phyloP scores from a whole-genome alignment of 2,888 invertebrate species.

The Listrodromus nycthemerus region DNA sequence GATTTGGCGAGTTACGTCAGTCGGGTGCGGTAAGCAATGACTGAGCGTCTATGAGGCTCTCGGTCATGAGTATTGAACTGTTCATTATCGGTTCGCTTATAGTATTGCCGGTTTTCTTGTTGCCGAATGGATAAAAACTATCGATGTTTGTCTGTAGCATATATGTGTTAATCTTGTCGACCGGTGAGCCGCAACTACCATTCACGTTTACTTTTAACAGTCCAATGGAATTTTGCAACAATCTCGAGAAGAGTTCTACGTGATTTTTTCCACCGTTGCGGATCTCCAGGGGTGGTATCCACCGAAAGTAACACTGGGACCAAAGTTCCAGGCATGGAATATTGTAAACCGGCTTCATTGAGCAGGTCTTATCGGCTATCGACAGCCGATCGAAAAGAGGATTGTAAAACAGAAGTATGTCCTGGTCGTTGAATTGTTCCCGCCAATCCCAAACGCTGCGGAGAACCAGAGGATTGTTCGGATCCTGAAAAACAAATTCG shows the following conservation, averaged over 20 bases:
- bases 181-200: constrained; percentile 72
- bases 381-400: constrained; percentile 88
- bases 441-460: constrained; percentile 96
- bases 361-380: constrained; percentile 48
- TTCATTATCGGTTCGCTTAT: constrained; percentile 85
- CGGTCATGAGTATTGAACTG: constrained; percentile 87
- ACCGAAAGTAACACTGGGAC: constrained; percentile 96
- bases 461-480: constrained; percentile 86
- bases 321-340: constrained; percentile 90
- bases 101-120: constrained; percentile 77
- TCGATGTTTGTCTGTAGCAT: constrained; percentile 81
- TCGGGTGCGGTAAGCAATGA: constrained; percentile 90
- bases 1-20: constrained; percentile 80
- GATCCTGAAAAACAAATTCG: constrained; percentile 85
- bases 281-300: constrained; percentile 93
- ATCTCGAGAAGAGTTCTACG: constrained; percentile 85
- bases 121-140: constrained; percentile 83
- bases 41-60: constrained; percentile 89
- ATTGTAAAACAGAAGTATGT: constrained; percentile 93
- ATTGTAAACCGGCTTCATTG: constrained; percentile 85
- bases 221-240: constrained; percentile 85
- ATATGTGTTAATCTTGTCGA: constrained; percentile 78
- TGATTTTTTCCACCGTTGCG: constrained; percentile 89
- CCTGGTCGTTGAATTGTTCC: constrained; percentile 93
- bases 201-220: constrained; percentile 82